Evolutionary conservation across 2,113 vertebrate species (phyloP), one percentile per base, ranked within the genome.

Genomic region (Piaya cayana): DNA sequence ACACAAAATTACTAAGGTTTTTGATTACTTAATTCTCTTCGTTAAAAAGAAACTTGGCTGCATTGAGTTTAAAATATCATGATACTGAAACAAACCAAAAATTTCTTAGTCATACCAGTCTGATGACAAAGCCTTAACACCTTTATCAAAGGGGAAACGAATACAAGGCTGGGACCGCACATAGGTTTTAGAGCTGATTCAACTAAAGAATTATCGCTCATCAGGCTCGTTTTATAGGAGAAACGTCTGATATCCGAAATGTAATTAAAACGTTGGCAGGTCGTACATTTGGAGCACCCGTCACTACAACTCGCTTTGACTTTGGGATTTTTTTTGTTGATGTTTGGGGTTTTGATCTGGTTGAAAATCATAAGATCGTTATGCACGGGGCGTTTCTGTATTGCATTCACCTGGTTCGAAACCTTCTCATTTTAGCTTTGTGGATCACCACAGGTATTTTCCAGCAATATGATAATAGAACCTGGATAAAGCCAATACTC

Each of bases 21-120:
- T 88, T 96, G 82, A 88, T 86, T 1, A 0, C 50, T 94, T 89
- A 80, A 63, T 76, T 39, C 71, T 90, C 92, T 95, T 94, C 76
- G 90, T 93, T 96, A 88, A 90, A 94, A 79, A 47, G 42, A 78
- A 90, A 87, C 90, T 92, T 95, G 88, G 88, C 53, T 93, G 58
- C 53, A 86, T 3, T 58, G 49, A 60, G 82, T 90, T 86, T 81
- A 88, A 95, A 94, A 79, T 86, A 92, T 80, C 79, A 82, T 62
- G 50, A 52, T 43, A 39, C 49, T 92, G 76, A 95, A 92, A 86
- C 37, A 91, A 94, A 75, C 79, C 68, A 64, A 90, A 95, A 92
- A 89, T 63, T 91, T 74, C 72, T 88, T 68, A 84, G 72, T 27
- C 71, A 88, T 52, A 91, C 71, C 29, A 69, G 49, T 19, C 75